These are phyloP conservation scores for Spinibarbus caldwelli DNA, from an alignment of 2,797 vertebrate species.

Conservation along the genomic window DNA sequence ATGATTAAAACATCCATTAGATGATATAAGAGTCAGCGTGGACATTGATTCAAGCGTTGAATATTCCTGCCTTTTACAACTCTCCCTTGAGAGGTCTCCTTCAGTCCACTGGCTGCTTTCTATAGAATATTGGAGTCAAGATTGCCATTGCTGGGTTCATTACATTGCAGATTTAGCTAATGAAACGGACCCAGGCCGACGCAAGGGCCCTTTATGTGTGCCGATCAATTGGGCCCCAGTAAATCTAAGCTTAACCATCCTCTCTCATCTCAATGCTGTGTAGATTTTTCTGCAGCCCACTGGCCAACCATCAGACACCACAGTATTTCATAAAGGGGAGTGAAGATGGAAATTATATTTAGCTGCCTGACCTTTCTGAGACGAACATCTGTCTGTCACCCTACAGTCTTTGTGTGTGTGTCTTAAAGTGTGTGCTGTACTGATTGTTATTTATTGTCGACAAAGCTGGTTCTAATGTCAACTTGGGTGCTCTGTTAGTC, in stretches of 20 bases:
- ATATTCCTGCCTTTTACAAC: conserved; percentile 49
- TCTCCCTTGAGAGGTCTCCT: conserved; percentile 8
- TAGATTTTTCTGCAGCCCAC: conserved; percentile 35
- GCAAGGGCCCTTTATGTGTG: conserved; percentile 64
- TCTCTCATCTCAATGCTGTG: conserved; percentile 62
- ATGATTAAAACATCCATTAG: conserved; percentile 96
- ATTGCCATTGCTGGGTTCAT: conserved; percentile 65
- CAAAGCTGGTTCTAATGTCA: conserved; percentile 39
- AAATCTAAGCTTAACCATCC: conserved; percentile 82
- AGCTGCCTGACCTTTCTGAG: conserved; percentile 72
- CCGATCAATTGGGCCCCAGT: conserved; percentile 82
- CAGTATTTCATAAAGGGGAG: conserved; percentile 60
- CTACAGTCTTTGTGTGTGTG: conserved; percentile 37
- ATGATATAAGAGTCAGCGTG: conserved; percentile 87
- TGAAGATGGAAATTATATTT: conserved; percentile 79
- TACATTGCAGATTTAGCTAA: conserved; percentile 71
- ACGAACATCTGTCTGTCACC: conserved; percentile 57
- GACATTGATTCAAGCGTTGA: conserved; percentile 92
- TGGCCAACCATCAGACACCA: conserved; percentile 29
- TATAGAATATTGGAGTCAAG: conserved; percentile 36
- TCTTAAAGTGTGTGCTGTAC: conserved; percentile 38
- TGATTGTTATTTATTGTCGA: conserved; percentile 51
- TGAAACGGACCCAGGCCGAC: conserved; percentile 64
- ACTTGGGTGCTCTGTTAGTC: conserved; percentile 40
- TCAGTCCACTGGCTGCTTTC: conserved; percentile 22